Evolutionary conservation across 2,113 vertebrate genomes (phyloP), one percentile per base, ranked within the genome.

Genomic region (Eptesicus fuscus): DNA sequence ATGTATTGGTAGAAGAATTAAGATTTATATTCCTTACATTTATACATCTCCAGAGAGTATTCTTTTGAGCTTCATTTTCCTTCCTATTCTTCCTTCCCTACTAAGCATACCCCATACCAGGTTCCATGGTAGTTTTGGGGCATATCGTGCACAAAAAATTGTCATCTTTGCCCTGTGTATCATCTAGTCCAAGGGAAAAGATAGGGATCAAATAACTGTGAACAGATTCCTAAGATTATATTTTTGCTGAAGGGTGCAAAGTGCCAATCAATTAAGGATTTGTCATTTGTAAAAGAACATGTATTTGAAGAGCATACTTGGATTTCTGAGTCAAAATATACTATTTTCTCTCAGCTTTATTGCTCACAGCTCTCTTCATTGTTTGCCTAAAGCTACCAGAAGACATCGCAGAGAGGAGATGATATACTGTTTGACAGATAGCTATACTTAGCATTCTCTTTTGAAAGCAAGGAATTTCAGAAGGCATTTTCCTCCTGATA

Each of bases 241-340:
- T 91, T 82, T 93, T 90, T 96, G 20, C 18, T 93, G n/a, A 69
- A 59, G 23, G 8, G 79, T 89, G 7, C 2, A 10, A 82, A 70
- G 7, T 76, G 12, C 22, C 42, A 65, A 1, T 61, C 70, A 83
- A 0, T 37, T 70, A 84, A 85, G 18, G 30, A 49, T 47, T 44
- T 91, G n/a, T 86, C 40, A 23, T 95, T 92, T 96, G 28, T 87
- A 40, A 56, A 82, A 74, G 23, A 61, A 65, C 0, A 65, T 7
- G 1, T 13, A 35, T 9, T 82, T 73, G 76, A 88, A 91, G 32
- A 87, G 1, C 37, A 71, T 83, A 28, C 23, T 87, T 42, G 25
- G 74, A 79, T 83, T 95, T 95, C 32, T 74, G 40, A 92, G 59
- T 88, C 16, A 42, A 79, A 94, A 35, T 93, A 35, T 32, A 25